phyloP scores from a whole-genome alignment of 2,113 vertebrate species.

The Tetraodon nigroviridis region DNA sequence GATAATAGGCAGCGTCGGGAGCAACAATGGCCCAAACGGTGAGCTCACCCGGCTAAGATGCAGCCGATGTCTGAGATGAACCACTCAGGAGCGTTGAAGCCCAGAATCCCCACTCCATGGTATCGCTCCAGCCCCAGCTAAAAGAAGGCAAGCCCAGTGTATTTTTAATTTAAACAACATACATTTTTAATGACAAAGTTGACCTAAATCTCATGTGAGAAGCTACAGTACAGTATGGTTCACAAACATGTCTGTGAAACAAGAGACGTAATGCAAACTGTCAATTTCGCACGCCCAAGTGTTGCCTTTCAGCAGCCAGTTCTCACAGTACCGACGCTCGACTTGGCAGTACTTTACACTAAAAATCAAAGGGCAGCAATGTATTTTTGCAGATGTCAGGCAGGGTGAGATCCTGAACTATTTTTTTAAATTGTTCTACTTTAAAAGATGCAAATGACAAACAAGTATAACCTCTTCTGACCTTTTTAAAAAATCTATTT shows the following conservation, averaged over 20 bases:
- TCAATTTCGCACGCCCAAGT: conserved; percentile 39
- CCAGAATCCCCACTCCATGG: conserved; percentile 76
- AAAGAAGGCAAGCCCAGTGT: not conserved
- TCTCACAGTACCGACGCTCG: conserved; percentile 7
- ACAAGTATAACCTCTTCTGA: too few species aligned
- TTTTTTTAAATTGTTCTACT: too few species aligned
- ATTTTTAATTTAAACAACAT: not conserved
- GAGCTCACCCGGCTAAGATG: conserved; percentile 78
- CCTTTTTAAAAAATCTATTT: not conserved
- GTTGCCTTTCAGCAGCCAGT: conserved; percentile 28
- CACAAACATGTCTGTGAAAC: conserved; percentile 32
- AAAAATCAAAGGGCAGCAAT: not conserved
- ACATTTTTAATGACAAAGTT: conserved; percentile 25
- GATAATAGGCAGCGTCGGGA: not conserved
- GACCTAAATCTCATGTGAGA: conserved; percentile 34
- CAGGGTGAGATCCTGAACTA: not conserved
- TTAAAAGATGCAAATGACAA: not conserved
- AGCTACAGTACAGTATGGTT: not conserved
- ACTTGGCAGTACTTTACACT: too few species aligned
- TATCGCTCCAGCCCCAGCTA: conserved; percentile 79
- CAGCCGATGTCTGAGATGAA: conserved; percentile 76
- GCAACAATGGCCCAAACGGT: not conserved
- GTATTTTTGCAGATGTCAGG: too few species aligned
- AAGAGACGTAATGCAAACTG: conserved; percentile 44
- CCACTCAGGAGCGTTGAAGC: conserved; percentile 79